Evolutionary conservation across 37 sponge, comb jelly and placozoan genomes (phyloP).

Genomic region (Cliona cf. orientalis): DNA sequence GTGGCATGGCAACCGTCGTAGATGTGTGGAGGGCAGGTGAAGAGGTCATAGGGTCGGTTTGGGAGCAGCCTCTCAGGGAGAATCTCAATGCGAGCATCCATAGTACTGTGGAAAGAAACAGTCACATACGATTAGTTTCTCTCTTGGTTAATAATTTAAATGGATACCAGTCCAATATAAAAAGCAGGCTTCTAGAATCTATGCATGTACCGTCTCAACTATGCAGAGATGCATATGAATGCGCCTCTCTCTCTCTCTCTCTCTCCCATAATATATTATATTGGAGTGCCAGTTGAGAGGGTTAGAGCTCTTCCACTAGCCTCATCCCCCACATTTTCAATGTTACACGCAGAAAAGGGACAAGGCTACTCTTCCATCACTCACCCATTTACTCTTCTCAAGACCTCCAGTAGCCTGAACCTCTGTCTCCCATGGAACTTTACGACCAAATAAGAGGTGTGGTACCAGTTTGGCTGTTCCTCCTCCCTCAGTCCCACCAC

Average conservation of each 20-base stretch:
- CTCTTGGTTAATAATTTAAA: background rate
- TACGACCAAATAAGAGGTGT: constrained; percentile 60
- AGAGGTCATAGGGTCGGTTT: constrained; percentile 47
- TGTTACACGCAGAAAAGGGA: constrained; percentile 1
- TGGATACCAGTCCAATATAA: background rate
- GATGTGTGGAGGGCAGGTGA: constrained; percentile 58
- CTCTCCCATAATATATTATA: too few relatives aligned
- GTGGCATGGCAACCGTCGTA: constrained; percentile 9
- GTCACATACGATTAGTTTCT: background rate
- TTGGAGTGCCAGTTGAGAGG: too few relatives aligned
- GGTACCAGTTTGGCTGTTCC: constrained; percentile 8
- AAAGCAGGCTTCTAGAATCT: too few relatives aligned
- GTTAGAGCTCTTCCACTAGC: too few relatives aligned
- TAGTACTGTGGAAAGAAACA: constrained; percentile 21
- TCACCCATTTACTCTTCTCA: constrained; percentile 54
- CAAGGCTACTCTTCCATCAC: too few relatives aligned
- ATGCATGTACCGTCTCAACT: too few relatives aligned
- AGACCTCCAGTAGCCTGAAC: constrained; percentile 60
- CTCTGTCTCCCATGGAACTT: constrained; percentile 68
- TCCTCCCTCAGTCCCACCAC: constrained; percentile 65
- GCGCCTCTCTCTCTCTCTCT: too few relatives aligned
- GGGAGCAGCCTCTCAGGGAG: constrained; percentile 60
- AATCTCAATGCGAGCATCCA: constrained; percentile 62
- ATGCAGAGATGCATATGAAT: too few relatives aligned
- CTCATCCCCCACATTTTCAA: background rate